Percentiles rank a stretch among this genome's conserved stretches.
phyloP scores from a whole-genome alignment of 1,140 invertebrate genomes.

The Arion vulgaris region DNA sequence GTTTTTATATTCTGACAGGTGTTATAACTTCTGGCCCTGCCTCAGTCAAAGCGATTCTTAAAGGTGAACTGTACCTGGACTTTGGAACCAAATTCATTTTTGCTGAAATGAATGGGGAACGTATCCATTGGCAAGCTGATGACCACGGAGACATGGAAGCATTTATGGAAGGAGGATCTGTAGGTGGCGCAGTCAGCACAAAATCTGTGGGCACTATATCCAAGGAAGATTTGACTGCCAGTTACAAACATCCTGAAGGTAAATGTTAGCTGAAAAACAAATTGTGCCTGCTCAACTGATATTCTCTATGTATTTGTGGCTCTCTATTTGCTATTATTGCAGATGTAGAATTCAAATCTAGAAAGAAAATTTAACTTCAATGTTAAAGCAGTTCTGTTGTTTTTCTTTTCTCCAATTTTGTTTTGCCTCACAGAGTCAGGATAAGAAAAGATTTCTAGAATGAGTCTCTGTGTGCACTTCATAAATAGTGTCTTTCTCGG shows the following conservation, averaged over 20 bases:
- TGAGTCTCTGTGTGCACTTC: too few relatives aligned
- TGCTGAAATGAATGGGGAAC: slow-evolving; percentile 78
- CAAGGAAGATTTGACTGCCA: slow-evolving; percentile 59
- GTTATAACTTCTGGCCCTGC: slow-evolving; percentile 86
- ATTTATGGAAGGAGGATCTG: slow-evolving; percentile 47
- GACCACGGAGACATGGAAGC: slow-evolving; percentile 61
- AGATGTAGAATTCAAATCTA: too few relatives aligned
- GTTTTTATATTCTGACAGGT: slow-evolving; percentile 43
- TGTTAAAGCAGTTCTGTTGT: too few relatives aligned
- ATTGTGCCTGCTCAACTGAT: too few relatives aligned
- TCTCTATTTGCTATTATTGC: too few relatives aligned
- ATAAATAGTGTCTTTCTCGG: too few relatives aligned
- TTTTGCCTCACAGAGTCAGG: too few relatives aligned
- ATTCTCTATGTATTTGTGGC: too few relatives aligned
- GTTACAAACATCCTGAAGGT: slow-evolving; percentile 63
- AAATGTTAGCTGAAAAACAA: too few relatives aligned
- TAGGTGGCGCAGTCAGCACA: slow-evolving; percentile 62
- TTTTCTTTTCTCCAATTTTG: too few relatives aligned
- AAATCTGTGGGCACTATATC: slow-evolving; percentile 64
- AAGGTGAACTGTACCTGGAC: slow-evolving; percentile 84
- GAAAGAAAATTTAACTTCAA: too few relatives aligned
- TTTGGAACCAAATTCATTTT: slow-evolving; percentile 90
- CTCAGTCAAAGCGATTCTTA: slow-evolving; percentile 82
- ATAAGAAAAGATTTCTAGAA: too few relatives aligned
- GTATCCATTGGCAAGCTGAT: slow-evolving; percentile 61